Base-by-base conservation (phyloP, 2,888 invertebrate species). In the Neoscelio sp. region DNA sequence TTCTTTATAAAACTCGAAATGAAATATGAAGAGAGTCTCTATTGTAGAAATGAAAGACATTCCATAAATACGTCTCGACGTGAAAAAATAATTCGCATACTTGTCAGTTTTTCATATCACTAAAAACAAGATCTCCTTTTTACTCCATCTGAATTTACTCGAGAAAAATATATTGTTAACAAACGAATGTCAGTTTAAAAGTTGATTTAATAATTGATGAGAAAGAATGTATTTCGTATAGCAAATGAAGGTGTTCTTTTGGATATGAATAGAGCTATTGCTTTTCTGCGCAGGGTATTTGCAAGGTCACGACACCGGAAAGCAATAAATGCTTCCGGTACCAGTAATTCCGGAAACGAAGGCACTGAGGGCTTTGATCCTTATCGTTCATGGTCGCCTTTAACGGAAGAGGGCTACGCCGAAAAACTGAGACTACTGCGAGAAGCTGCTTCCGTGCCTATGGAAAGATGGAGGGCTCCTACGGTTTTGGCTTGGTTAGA, bases 401-500 rank as follows among this genome's bases (percentile, higher is more conserved):
- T 95, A 20, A 93, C 92, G 85, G 95, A 92, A 91, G 96, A 91
- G 92, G 95, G 94, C 52, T 94, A 94, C 85, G 95, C 95, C 58
- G 96, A 96, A 88, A 96, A 96, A 83, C 93, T 97, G 28, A 91
- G 93, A 71, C 89, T 94, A 46, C 91, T 98, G 38, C 94, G 97
- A 23, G 97, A 97, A 90, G 96, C 96, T 48, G 96, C 94, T 33
- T 95, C 94, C 56, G 92, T 97, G 73, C 97, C 97, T 4, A 95
- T 98, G 92, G 95, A 96, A 76, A 92, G 96, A 86, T 98, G 98
- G 98, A 93, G 97, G 71, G 97, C 98, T 8, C 96, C 97, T 0
- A 97, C 97, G 76, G 97, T 98, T 62, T 93, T 98, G 35, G 97
- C 98, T 0, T 98, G 98, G 98, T 92, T 98, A 54, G 98, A 98